These are phyloP conservation scores for Trachelus iudaicus DNA, from an alignment of 2,888 invertebrate genomes.

Conservation along the genomic window DNA sequence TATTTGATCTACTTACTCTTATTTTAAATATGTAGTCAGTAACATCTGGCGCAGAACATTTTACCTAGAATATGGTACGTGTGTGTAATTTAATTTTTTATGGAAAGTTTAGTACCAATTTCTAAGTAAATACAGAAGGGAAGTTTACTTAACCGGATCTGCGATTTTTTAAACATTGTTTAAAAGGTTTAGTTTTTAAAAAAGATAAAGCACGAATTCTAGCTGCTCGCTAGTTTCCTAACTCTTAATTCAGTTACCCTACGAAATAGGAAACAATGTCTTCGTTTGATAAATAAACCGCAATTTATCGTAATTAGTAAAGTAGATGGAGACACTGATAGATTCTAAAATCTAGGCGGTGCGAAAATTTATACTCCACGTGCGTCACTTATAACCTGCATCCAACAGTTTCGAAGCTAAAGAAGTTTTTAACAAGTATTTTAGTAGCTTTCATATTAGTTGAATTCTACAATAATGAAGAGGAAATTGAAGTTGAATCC, in stretches of 20 bases:
- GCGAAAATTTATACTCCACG: neutral
- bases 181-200: neutral
- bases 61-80: too few relatives aligned
- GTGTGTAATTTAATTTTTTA: too few relatives aligned
- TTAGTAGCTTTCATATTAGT: neutral
- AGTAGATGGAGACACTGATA: neutral
- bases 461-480: neutral
- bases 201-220: neutral
- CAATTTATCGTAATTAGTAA: neutral
- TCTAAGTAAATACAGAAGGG: neutral
- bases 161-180: neutral
- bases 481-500: constrained; percentile 51
- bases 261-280: neutral
- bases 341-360: neutral
- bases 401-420: neutral
- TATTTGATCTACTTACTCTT: too few relatives aligned
- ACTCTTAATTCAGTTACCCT: too few relatives aligned
- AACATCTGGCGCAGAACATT: too few relatives aligned
- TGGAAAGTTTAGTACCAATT: neutral
- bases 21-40: too few relatives aligned
- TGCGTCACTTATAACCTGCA: neutral
- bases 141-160: neutral
- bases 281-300: neutral
- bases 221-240: too few relatives aligned
- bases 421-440: neutral